Evolutionary conservation across 2,888 invertebrate species (phyloP).

Genomic region (Dilophus febrilis): DNA sequence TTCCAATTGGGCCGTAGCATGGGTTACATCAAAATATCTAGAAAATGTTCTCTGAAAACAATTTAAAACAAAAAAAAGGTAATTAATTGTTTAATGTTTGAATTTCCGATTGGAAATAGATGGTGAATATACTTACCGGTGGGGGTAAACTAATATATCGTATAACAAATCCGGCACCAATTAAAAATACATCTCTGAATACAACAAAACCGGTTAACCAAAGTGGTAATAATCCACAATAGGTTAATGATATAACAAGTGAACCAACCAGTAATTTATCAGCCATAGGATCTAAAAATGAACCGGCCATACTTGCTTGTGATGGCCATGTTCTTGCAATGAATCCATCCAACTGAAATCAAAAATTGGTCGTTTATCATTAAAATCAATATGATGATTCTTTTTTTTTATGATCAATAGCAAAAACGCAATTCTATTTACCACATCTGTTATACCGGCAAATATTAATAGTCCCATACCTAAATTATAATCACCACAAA

Average conservation of each 20-base stretch:
- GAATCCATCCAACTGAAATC: slow-evolving; percentile 73
- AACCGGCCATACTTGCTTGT: slow-evolving; percentile 85
- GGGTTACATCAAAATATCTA: slow-evolving; percentile 80
- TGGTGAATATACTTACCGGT: slow-evolving; percentile 76
- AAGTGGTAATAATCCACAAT: slow-evolving; percentile 68
- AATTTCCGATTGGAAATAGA: too few species aligned
- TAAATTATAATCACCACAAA: slow-evolving; percentile 59
- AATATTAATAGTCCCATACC: slow-evolving; percentile 68
- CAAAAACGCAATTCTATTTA: slow-evolving; percentile 31
- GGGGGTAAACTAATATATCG: slow-evolving; percentile 78
- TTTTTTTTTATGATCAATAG: slow-evolving; percentile 5
- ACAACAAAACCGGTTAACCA: slow-evolving; percentile 67
- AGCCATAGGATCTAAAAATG: slow-evolving; percentile 90
- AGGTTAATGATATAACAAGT: slow-evolving; percentile 72
- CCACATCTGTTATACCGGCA: slow-evolving; percentile 85
- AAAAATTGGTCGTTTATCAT: neutral
- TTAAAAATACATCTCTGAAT: slow-evolving; percentile 62
- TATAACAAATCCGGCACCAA: slow-evolving; percentile 74
- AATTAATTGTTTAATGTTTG: slow-evolving; percentile 1
- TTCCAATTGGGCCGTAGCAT: slow-evolving; percentile 79
- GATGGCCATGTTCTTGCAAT: slow-evolving; percentile 84
- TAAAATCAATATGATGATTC: slow-evolving; percentile 7
- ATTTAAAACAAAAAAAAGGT: slow-evolving; percentile 7
- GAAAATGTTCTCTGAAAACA: slow-evolving; percentile 60
- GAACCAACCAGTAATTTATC: slow-evolving; percentile 88